These are phyloP conservation scores for Capreolus pygargus DNA, from an alignment of 2,113 vertebrate species.

Conservation along the genomic window DNA sequence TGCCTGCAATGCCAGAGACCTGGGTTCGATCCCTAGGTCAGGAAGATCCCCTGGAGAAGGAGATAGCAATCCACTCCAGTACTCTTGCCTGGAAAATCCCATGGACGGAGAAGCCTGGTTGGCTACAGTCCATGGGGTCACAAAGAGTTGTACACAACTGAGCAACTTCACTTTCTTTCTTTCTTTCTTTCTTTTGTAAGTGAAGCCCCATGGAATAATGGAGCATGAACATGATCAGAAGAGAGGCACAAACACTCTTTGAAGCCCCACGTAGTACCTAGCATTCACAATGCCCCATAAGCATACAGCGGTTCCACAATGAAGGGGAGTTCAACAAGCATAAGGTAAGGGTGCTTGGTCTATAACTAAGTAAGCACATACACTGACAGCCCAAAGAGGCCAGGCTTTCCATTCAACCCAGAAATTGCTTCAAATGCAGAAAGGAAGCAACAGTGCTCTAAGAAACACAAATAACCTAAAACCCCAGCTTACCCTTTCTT, in stretches of 20 bases:
- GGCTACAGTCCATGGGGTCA: background rate
- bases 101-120: background rate
- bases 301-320: background rate
- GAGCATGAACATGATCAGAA: background rate
- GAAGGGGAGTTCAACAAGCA: background rate
- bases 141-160: background rate
- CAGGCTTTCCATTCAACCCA: background rate
- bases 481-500: background rate
- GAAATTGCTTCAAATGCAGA: conserved; percentile 21
- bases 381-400: background rate
- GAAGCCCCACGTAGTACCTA: background rate
- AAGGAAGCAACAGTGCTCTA: background rate
- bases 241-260: background rate
- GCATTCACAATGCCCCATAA: background rate
- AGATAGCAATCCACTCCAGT: background rate
- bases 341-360: background rate
- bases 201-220: background rate
- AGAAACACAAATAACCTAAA: background rate
- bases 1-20: background rate
- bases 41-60: background rate
- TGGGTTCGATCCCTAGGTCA: background rate
- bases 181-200: background rate
- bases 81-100: background rate
- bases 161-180: background rate
- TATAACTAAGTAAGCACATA: background rate